Evolutionary conservation across 2,113 vertebrate species (phyloP).

Genomic region (human): GRCh38 chr11:127986501-127987000

Average conservation of each 20-base stretch:
- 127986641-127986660: background rate
- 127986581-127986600: background rate
- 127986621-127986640: background rate
- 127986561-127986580: background rate
- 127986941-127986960: background rate
- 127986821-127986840: background rate
- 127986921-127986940: background rate
- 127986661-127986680: background rate
- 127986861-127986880: background rate
- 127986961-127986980: background rate
- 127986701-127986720: background rate
- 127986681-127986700: background rate
- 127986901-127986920: background rate
- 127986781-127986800: constrained; percentile 13
- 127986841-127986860: background rate
- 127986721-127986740: background rate
- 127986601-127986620: background rate
- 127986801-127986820: background rate
- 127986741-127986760: background rate
- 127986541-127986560: background rate
- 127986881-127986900: background rate
- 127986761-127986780: background rate
- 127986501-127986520: background rate
- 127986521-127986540: background rate
- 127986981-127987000: background rate